Conservation (phyloP, 2,797 vertebrate species). For the Ispidina picta region DNA sequence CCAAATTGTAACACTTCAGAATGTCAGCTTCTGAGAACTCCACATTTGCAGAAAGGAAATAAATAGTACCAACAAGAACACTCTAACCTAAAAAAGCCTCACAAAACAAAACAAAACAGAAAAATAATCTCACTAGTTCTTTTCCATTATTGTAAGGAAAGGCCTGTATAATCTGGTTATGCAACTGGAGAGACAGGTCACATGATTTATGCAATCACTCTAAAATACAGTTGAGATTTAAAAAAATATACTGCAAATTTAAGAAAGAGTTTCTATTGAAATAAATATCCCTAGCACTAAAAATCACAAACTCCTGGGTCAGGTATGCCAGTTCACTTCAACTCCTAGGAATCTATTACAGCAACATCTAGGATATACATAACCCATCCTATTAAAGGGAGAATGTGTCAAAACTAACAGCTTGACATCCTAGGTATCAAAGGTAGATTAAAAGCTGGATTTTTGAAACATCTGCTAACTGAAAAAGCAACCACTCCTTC, state of each 20-base stretch:
- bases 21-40: background rate
- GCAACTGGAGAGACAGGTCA: background rate
- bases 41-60: background rate
- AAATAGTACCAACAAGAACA: background rate
- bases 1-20: background rate
- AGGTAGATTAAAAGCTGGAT: conserved; percentile 12
- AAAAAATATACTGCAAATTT: background rate
- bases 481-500: conserved; percentile 12
- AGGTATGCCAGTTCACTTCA: background rate
- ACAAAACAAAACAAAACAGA: background rate
- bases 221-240: background rate
- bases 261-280: background rate
- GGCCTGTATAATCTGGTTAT: background rate
- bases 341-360: background rate
- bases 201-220: background rate
- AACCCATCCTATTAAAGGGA: background rate
- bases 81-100: background rate
- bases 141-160: background rate
- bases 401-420: conserved; percentile 7
- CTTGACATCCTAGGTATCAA: background rate
- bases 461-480: conserved; percentile 35
- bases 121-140: background rate
- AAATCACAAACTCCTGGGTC: background rate
- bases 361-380: background rate
- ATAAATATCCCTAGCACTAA: background rate